Evolutionary conservation across 2,797 vertebrate species (phyloP).

Genomic region (Falco columbarius): DNA sequence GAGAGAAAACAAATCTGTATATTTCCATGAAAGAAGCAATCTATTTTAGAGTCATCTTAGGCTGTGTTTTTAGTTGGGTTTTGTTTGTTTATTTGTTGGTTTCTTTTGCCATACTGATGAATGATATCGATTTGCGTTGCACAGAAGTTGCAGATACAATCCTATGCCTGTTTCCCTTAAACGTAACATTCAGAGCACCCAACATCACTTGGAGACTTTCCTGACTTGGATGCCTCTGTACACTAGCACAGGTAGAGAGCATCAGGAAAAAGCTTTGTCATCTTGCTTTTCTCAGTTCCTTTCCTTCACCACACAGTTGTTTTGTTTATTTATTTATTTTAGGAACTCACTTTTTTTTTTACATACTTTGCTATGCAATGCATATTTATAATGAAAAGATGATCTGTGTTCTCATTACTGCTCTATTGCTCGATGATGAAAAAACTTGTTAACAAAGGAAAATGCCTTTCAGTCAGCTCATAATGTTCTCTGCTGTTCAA

Average conservation of each 20-base stretch:
- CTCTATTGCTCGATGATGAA: conserved; percentile 62
- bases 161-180: conserved; percentile 35
- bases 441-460: conserved; percentile 75
- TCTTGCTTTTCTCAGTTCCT: conserved; percentile 57
- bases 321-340: conserved; percentile 69
- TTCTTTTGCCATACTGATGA: conserved; percentile 34
- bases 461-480: conserved; percentile 74
- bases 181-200: conserved; percentile 15
- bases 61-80: conserved; percentile 21
- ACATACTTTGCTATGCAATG: conserved; percentile 31
- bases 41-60: conserved; percentile 42
- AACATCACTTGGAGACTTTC: conserved; percentile 48
- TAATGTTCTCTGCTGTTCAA: conserved; percentile 72
- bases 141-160: conserved; percentile 8
- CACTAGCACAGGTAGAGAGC: conserved; percentile 32
- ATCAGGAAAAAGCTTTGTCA: conserved; percentile 65
- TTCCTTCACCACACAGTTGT: background rate
- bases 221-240: conserved; percentile 35
- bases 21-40: conserved; percentile 60
- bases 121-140: conserved; percentile 4
- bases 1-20: conserved; percentile 66
- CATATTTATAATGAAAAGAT: conserved; percentile 72
- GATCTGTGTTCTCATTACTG: conserved; percentile 75
- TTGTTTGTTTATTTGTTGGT: conserved; percentile 67
- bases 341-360: conserved; percentile 9